Evolutionary conservation across 2,888 invertebrate species (phyloP), one percentile per base, ranked within the genome.

Genomic region (Germaria angustata): DNA sequence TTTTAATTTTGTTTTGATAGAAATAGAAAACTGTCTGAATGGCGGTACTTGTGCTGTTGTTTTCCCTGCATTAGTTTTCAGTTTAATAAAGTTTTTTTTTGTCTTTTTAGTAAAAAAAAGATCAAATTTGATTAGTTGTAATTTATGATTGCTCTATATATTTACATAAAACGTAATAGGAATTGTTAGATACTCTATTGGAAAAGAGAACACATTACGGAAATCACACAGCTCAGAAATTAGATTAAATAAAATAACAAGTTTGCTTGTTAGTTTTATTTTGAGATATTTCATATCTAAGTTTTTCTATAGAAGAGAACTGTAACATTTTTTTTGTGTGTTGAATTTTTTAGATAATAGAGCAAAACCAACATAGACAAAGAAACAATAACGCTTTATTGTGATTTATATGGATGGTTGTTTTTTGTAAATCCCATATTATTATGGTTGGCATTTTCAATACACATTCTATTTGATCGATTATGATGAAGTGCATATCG

Each of bases 101-200:
- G 11, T 36, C 2, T 66, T 68, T n/a, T n/a, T n/a, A 68, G 77
- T 55, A 55, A 44, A 69, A 55, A 44, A 69, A 59, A 68, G 68
- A 81, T 81, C 55, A 72, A 63, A 53, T 81, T 77, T 73, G 63
- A 81, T 78, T 81, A 73, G 61, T 34, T 69, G 49, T 81, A 73
- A 81, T 81, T 81, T 81, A 78, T 78, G 68, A 73, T 55, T 81
- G 81, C 61, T 68, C 68, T 69, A 68, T 68, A 68, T 68, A 68
- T 53, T 81, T 72, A 53, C 61, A 15, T 46, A 20, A 28, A 28
- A 6, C 28, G 51, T 34, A 71, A 71, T 81, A 13, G 11, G 75
- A 63, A 75, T 68, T 59, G 49, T 49, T 20, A 36, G 41, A 55
- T 17, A 57, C 20, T 34, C 22, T 3, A 49, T n/a, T 32, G 11